Conservation (phyloP, 2,888 invertebrate species). For the Thalpophila matura region DNA sequence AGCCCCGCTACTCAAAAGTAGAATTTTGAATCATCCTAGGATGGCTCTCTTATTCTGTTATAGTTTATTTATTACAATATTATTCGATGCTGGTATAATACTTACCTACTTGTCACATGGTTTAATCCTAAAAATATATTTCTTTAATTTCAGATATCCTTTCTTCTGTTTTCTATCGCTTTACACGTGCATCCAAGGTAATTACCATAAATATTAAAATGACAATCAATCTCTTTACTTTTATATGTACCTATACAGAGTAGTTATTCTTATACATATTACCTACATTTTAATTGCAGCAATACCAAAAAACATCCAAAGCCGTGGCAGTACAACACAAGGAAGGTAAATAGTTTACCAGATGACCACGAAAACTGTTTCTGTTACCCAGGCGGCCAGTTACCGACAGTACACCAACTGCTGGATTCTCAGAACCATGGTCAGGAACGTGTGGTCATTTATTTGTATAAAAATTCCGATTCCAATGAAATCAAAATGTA, state of each 20-base stretch:
- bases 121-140: too few species aligned
- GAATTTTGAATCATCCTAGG: too few species aligned
- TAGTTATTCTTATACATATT: too few species aligned
- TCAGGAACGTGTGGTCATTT: slow-evolving; percentile 75
- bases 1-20: too few species aligned
- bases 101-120: too few species aligned
- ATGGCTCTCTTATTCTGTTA: too few species aligned
- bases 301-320: background rate
- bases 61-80: too few species aligned
- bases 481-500: slow-evolving; percentile 67
- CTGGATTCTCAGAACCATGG: slow-evolving; percentile 54
- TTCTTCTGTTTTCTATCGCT: slow-evolving; percentile 37
- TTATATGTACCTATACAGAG: too few species aligned
- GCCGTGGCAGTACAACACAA: slow-evolving; percentile 4
- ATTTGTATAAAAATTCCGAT: slow-evolving; percentile 69
- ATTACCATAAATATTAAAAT: background rate
- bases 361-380: slow-evolving; percentile 59
- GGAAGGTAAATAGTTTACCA: background rate
- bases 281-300: slow-evolving; percentile 39
- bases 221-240: background rate
- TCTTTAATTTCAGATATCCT: slow-evolving; percentile 46
- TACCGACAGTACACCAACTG: slow-evolving; percentile 56
- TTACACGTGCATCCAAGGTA: slow-evolving; percentile 40
- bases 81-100: too few species aligned
- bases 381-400: slow-evolving; percentile 60